Base-by-base conservation (phyloP, 2,113 vertebrate genomes). In the Benitochromis conjunctus region DNA sequence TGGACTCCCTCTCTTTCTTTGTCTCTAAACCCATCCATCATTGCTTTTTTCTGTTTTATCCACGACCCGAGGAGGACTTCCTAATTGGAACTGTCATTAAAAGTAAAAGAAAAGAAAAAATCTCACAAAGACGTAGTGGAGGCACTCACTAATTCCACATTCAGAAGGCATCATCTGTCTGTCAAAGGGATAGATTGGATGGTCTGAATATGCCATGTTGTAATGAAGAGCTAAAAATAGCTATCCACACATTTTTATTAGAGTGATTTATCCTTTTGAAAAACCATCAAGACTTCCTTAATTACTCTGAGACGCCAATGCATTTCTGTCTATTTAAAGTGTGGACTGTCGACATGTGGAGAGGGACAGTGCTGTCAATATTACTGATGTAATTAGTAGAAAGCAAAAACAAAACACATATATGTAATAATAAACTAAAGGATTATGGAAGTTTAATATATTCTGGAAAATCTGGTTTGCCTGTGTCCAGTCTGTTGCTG, bases 1-100 rank as follows among this genome's bases (percentile, higher is more conserved):
- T 79, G 11, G 14, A 80, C 60, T 81, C 71, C 36, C 54, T 92
- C 79, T 82, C 88, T 74, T 46, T 83, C 86, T 91, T 87, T 89
- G 79, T 91, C 87, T 86, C 48, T 60, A 13, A 83, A 82, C 55
- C 56, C 85, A 84, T 91, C 88, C 90, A 86, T 91, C 91, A 90
- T 19, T 34, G 16, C 83, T 79, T 86, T 31, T 69, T 51, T 81
- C 62, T 56, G 19, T 82, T 89, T 85, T 79, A 87, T 87, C 82
- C 86, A 62, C 3, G 18, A 88, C 85, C 69, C 4, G 56, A 86
- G 71, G 91, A 93, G 82, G 83, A 91, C 77, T 81, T 92, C 82
- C 82, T 94, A 92, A 92, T 94, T 92, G 91, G 83, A 46, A 62
- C 71, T 82, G 86, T 85, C 87, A 92, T 94, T 94, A 93, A 93